Evolutionary conservation across 2,888 invertebrate genomes (phyloP), one percentile per base, ranked within the genome.

Genomic region (Rotaria macrura): DNA sequence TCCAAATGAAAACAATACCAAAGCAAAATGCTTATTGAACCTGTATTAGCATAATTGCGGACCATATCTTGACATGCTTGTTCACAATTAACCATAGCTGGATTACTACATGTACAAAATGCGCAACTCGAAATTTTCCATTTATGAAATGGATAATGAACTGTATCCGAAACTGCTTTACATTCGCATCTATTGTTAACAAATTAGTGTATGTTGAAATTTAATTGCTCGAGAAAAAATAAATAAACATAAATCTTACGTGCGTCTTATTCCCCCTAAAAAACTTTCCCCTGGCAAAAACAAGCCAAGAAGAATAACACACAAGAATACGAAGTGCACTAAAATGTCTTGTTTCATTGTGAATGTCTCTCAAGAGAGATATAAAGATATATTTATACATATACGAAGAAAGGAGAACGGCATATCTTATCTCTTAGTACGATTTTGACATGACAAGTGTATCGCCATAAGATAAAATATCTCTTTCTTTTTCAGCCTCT

Each of bases 111-210:
- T 10, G 79, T 43, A 43, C 79, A 79, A 79, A 79, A 79, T n/a
- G n/a, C n/a, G 43, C 79, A 79, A 25, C 43, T 43, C 12, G 79
- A 79, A n/a, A 43, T 25, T 43, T 25, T 43, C 79, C 79, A 79
- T 43, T 25, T 79, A n/a, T 43, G 79, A 79, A 79, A 79, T 40
- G 79, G 79, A 43, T 43, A 79, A 79, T 79, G 79, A 40, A 79
- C 43, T 10, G 79, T 79, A 43, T 79, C 79, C 1, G 79, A 79
- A n/a, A 79, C 79, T n/a, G 79, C 43, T 79, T 40, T 43, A 43
- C 79, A 79, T n/a, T 40, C 14, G 43, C 79, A 79, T 40, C 79
- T 79, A 12, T 20, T 14, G 4, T 25, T 1, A 29, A 20, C 2
- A 25, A 34, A 6, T 34, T 14, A 57, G 1, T 10, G 7, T 10